Evolutionary conservation across 2,888 invertebrate genomes (phyloP), one percentile per base, ranked within the genome.

Genomic region (Lysandra coridon): DNA sequence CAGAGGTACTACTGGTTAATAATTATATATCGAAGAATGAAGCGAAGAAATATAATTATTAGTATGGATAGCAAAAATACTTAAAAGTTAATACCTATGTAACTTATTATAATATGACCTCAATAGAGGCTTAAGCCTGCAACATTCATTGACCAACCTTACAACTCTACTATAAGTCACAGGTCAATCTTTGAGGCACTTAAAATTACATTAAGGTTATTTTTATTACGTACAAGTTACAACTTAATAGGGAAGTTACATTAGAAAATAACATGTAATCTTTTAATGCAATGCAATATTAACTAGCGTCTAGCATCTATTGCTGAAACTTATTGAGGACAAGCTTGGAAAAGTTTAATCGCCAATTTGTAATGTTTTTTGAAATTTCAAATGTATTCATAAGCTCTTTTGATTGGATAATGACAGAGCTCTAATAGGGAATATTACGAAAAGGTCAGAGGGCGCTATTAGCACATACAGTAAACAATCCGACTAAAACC

Each of bases 181-280:
- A 53, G 76, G 49, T 76, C 76, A 76, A 3, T 4, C 33, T 53
- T 53, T 53, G 33, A 76, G 33, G 76, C 53, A 76, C 76, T 76
- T 76, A 76, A 33, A 76, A 53, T 76, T 57, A 57, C 76, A 76
- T 76, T 76, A 76, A 76, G 76, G 76, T 76, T 76, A 57, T 53
- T 33, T 49, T 75, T 75, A 49, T 76, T 57, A 33, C 76, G 76
- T 76, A 76, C 33, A 1, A 1, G 33, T 1, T 33, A 33, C 49
- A 1, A 53, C 53, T 76, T 76, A 76, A 76, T 57, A 76, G 57
- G 76, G 76, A 76, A 76, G 57, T 57, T 33, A 33, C 49, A 57
- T 76, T 53, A 30, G 75, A 75, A 76, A 53, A 44, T 44, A n/a
- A 74, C 73, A 44, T 7, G 40, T 69, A 69, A 69, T 69, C 69